Base-by-base conservation (phyloP, 2,888 invertebrate species). In the Agrilus biguttatus region DNA sequence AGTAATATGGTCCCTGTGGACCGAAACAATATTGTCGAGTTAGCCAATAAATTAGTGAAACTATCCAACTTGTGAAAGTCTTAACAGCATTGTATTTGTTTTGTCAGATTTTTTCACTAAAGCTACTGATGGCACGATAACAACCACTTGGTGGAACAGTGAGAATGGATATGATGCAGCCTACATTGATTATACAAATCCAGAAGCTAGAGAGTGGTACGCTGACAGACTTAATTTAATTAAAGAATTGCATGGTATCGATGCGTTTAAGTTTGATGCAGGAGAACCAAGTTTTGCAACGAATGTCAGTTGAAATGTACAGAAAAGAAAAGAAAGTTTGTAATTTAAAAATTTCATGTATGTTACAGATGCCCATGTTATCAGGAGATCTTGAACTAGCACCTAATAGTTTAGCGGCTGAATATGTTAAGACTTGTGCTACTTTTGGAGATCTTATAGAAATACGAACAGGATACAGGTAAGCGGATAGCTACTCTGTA, bases 221-320 rank as follows among this genome's bases (percentile, higher is more conserved):
- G 57, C 67, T 0, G 55, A 57, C 5, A 66, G 77, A 45, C 54
- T 77, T 21, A 68, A 66, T 42, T 55, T 60, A 5, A 50, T 92
- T 2, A 67, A 77, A 49, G 63, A 69, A 0, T 68, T 73, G 5
- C 76, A 77, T 42, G 80, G 77, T 1, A 74, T 89, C 17, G 80
- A 83, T 53, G 77, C 79, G 46, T 77, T 84, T 51, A 87, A 87
- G 65, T 87, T 88, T 54, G 86, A 88, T 55, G 87, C 86, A 36
- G 89, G 87, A 19, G 86, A 87, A 61, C 70, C 72, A 0, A 75
- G 77, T 51, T 84, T 78, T 75, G 64, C 77, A 36, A 80, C 81
- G 32, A 72, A 75, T 61, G 70, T 76, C 51, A 54, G 43, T 43
- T 40, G 21, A 19, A 21, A 28, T 36, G 1, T 5, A 6, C 6